Evolutionary conservation across 2,113 vertebrate genomes (phyloP).

Genomic region (Embiotoca jacksoni): DNA sequence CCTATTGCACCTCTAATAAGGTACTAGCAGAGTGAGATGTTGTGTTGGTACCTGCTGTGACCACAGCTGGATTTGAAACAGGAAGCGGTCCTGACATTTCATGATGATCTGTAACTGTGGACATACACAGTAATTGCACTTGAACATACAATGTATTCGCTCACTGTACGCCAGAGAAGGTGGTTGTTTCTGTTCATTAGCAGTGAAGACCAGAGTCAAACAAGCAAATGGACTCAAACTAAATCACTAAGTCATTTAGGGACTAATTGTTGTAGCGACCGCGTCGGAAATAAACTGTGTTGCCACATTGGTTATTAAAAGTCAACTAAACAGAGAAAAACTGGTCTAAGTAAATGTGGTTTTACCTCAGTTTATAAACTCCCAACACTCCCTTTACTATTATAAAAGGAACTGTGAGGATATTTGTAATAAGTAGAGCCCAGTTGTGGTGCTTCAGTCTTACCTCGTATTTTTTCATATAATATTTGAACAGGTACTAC

Average conservation of each 20-base stretch:
- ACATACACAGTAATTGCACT: constrained; percentile 46
- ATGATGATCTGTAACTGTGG: constrained; percentile 14
- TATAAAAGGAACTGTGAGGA: constrained; percentile 6
- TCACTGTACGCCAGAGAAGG: neutral
- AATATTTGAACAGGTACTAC: constrained; percentile 54
- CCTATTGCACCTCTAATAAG: neutral
- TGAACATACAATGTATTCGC: constrained; percentile 15
- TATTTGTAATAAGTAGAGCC: constrained; percentile 24
- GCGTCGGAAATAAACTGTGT: neutral
- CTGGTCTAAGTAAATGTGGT: neutral
- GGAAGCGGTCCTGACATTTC: neutral
- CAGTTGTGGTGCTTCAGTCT: constrained; percentile 47
- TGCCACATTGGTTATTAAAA: neutral
- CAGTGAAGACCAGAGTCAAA: neutral
- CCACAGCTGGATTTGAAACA: neutral
- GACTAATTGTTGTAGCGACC: neutral
- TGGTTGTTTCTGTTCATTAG: neutral
- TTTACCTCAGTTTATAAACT: constrained; percentile 39
- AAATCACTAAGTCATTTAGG: neutral
- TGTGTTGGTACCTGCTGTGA: neutral
- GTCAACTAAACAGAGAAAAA: neutral
- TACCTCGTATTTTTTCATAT: constrained; percentile 60
- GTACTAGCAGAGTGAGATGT: neutral
- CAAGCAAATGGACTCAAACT: neutral
- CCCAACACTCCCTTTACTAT: neutral